Base-by-base conservation (phyloP, 2,113 vertebrate species). In the Nymphicus hollandicus region DNA sequence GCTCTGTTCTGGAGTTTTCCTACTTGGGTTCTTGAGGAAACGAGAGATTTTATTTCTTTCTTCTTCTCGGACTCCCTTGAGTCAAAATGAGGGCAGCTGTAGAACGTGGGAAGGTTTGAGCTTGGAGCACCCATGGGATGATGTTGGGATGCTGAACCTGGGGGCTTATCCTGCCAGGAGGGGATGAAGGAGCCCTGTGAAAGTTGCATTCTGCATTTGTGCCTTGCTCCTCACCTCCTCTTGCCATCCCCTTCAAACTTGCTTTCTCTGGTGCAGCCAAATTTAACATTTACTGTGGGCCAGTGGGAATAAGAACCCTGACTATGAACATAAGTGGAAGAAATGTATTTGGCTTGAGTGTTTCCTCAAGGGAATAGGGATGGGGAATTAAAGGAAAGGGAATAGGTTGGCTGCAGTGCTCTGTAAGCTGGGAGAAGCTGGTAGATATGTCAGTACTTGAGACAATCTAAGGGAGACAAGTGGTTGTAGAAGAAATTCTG, bases 71-170 rank as follows among this genome's bases (percentile, higher is more conserved):
- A 7, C 11, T 52, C 19, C 43, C n/a, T 12, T 5, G 58, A 27
- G 17, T 23, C 15, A 13, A 15, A 17, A 3, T 9, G 28, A 9
- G 13, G 41, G 56, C 29, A 15, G 1, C 10, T 24, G 25, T 7
- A 15, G 63, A 11, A 29, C 1, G 0, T 4, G 43, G 80, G n/a
- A 10, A 13, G 39, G 27, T 17, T 16, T 5, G 43, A 20, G 49
- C 29, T 1, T 3, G 46, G 13, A 2, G 2, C n/a, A 5, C 12
- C 27, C 10, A 7, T 6, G 68, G 61, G n/a, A 14, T 1, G 3
- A 1, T 15, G 49, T 6, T 1, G 1, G 44, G 24, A 33, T 71
- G n/a, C 80, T 77, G 69, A 16, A 31, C 8, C 14, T 50, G 49
- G 55, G 31, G 28, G 6, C 11, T 44, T 24, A 2, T 5, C 22